Base-by-base conservation (phyloP, 2,888 invertebrate genomes). In the Heliconius sara region DNA sequence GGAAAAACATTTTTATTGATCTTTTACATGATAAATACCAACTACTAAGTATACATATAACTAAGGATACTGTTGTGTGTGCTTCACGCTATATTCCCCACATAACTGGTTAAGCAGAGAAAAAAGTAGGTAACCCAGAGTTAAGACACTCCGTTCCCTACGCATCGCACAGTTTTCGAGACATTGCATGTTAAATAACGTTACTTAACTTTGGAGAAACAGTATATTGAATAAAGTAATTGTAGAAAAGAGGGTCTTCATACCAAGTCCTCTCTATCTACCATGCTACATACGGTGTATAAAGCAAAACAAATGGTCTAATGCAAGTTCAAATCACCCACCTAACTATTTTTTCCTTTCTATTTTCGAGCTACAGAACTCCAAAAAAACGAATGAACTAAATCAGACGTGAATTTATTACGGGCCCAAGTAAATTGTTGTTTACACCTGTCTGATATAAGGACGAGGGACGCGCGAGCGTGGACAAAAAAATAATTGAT, bases 381-480 rank as follows among this genome's bases (percentile, higher is more conserved):
- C 12, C 13, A 63, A 63, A 63, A 39, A 68, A 70, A 43, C n/a
- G 25, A 78, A 81, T 80, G 78, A 76, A 79, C 74, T 73, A 81
- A 81, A 82, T 83, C 81, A 81, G 30, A 68, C 60, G 67, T 30
- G 76, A 76, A 79, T 82, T 81, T 83, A 80, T 82, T 74, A 71
- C 74, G 16, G 73, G 66, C 72, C 63, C 65, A 25, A 73, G 74
- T 77, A 80, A 81, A 80, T 80, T 81, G 76, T 79, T 79, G 78
- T 80, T 82, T 76, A 80, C 80, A 80, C 81, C 80, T 80, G 76
- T 74, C 67, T 70, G 60, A 57, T 71, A 30, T 57, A 70, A 70
- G 75, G 47, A 66, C 75, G 75, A 75, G 75, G 79, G 78, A 72
- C 66, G 73, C 34, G 76, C 63, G 25, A 30, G 39, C 34, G 52